These are phyloP conservation scores for Suncus etruscus DNA, from an alignment of 2,113 vertebrate genomes.

Conservation along the genomic window DNA sequence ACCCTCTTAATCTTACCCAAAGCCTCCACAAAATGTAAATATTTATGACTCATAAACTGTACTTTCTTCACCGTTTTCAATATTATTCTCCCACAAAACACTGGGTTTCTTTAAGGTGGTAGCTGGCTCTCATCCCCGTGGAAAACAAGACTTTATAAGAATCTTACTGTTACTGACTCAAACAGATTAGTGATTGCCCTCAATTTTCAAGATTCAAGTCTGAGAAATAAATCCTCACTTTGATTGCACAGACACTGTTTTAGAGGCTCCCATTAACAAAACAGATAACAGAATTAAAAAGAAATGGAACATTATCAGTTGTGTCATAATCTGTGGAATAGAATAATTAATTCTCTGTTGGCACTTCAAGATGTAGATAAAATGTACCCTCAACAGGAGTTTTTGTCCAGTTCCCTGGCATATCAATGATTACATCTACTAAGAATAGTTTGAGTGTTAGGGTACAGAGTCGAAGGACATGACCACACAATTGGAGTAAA, in stretches of 20 bases:
- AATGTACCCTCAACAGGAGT: neutral
- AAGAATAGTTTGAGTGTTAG: neutral
- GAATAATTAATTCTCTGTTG: neutral
- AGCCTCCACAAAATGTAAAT: constrained; percentile 75
- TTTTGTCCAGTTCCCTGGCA: neutral
- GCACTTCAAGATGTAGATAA: neutral
- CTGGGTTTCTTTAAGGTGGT: constrained; percentile 53
- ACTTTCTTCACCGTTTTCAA: constrained; percentile 58
- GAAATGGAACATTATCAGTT: neutral
- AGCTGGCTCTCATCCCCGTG: neutral
- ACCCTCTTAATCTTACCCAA: constrained; percentile 69
- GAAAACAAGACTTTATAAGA: constrained; percentile 58
- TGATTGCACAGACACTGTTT: neutral
- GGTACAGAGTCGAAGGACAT: too few relatives aligned
- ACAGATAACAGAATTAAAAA: neutral
- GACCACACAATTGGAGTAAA: too few relatives aligned
- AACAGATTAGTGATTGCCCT: constrained; percentile 21
- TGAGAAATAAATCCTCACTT: constrained; percentile 14
- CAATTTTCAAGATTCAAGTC: constrained; percentile 57
- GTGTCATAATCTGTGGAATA: neutral
- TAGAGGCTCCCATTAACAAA: constrained; percentile 10
- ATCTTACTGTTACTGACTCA: constrained; percentile 29
- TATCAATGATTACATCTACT: neutral
- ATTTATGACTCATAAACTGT: constrained; percentile 77
- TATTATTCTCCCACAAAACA: constrained; percentile 69